phyloP scores from a whole-genome alignment of 2,888 invertebrate species.

The Salpingus planirostris region DNA sequence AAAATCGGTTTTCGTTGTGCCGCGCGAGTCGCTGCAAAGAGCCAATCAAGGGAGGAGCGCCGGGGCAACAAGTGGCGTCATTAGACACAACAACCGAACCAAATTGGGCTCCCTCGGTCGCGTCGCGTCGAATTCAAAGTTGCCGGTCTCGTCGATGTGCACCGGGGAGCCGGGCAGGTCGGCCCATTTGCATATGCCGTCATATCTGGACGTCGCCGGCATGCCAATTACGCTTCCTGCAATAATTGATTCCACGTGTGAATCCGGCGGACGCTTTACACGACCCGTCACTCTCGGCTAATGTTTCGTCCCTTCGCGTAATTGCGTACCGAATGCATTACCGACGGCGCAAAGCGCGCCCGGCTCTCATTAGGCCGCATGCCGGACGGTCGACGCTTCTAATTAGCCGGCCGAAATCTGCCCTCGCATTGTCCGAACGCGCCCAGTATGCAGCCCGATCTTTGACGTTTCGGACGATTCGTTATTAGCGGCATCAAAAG shows the following conservation, averaged over 20 bases:
- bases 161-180: too few relatives aligned
- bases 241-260: slow-evolving; percentile 20
- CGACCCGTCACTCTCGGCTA: too few relatives aligned
- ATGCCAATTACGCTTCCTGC: slow-evolving; percentile 17
- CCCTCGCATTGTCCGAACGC: not conserved
- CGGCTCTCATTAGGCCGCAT: not conserved
- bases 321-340: too few relatives aligned
- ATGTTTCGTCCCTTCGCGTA: too few relatives aligned
- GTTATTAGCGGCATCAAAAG: too few relatives aligned
- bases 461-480: too few relatives aligned
- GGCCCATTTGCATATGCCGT: slow-evolving; percentile 21
- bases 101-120: slow-evolving; percentile 21
- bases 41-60: not conserved
- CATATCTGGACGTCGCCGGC: slow-evolving; percentile 18
- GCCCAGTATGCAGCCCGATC: not conserved
- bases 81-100: slow-evolving; percentile 26
- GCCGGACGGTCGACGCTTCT: not conserved
- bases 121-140: slow-evolving; percentile 4
- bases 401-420: not conserved
- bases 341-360: not conserved
- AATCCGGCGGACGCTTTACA: slow-evolving; percentile 20
- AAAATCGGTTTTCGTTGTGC: too few relatives aligned
- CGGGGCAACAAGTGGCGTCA: slow-evolving; percentile 29
- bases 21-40: too few relatives aligned
- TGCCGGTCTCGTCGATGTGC: too few relatives aligned